phyloP scores from a whole-genome alignment of 2,888 invertebrate genomes.

The Lottia scabra region DNA sequence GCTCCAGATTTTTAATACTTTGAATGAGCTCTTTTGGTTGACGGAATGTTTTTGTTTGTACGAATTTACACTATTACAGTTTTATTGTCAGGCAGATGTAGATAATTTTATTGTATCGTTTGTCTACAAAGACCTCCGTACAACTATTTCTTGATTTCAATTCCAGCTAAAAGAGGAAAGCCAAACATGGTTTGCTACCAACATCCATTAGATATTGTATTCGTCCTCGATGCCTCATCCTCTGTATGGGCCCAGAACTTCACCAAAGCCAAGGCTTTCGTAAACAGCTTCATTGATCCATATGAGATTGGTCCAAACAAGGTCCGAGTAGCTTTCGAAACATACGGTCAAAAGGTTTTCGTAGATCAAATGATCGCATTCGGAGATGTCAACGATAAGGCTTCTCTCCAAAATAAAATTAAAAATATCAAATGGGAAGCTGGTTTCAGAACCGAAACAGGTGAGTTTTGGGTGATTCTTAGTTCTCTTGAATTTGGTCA shows the following conservation, averaged over 20 bases:
- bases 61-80: no score
- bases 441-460: constrained; percentile 1
- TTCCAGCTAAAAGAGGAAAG: no score
- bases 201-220: constrained; percentile 30
- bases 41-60: no score
- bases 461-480: background rate
- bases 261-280: constrained; percentile 31
- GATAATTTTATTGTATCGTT: no score
- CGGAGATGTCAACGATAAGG: background rate
- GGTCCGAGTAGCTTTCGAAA: constrained; percentile 13
- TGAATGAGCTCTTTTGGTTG: no score
- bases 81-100: no score
- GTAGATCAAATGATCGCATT: background rate
- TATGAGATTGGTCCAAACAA: constrained; percentile 28
- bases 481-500: no score
- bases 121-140: no score
- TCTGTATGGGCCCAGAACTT: constrained; percentile 35
- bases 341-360: background rate
- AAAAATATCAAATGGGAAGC: background rate
- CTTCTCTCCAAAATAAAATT: background rate
- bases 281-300: constrained; percentile 26
- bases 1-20: no score
- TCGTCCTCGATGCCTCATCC: constrained; percentile 28
- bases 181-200: constrained; percentile 18
- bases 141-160: no score